Percentiles rank a stretch among this genome's conserved stretches.
phyloP scores from a whole-genome alignment of 2,113 vertebrate species.

The Zeus faber region DNA sequence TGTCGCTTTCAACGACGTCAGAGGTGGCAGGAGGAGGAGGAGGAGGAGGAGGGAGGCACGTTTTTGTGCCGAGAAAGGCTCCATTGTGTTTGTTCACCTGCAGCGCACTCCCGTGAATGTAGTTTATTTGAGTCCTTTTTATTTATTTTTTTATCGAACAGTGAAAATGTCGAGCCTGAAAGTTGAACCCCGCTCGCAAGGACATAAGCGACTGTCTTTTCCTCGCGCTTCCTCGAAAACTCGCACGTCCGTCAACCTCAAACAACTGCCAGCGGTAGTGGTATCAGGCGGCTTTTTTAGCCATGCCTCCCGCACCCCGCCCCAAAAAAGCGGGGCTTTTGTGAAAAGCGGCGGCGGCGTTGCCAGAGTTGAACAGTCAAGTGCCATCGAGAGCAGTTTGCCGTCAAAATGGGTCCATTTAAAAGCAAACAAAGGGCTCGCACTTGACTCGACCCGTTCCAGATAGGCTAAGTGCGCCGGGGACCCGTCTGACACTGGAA shows the following conservation, averaged over 20 bases:
- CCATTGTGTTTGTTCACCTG: too few species aligned
- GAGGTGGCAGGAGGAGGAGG: too few species aligned
- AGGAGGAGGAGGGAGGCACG: too few species aligned
- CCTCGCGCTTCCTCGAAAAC: conserved; percentile 28
- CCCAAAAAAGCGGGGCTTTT: conserved; percentile 46
- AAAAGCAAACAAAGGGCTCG: conserved; percentile 66
- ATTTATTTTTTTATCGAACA: too few species aligned
- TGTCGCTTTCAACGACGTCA: too few species aligned
- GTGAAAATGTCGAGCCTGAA: too few species aligned
- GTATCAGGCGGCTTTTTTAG: conserved; percentile 49
- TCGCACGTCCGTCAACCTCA: conserved; percentile 41
- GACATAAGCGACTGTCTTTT: too few species aligned
- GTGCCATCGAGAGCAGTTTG: conserved; percentile 69
- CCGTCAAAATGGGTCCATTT: conserved; percentile 58
- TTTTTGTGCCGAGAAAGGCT: too few species aligned
- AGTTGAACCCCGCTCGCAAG: too few species aligned
- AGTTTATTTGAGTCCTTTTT: too few species aligned
- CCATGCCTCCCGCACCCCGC: conserved; percentile 40
- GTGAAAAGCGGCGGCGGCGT: conserved; percentile 61
- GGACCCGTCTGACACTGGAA: conserved; percentile 47
- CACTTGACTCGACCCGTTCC: conserved; percentile 57
- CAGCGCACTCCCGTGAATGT: too few species aligned
- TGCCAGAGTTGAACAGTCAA: conserved; percentile 68
- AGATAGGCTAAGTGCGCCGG: conserved; percentile 43
- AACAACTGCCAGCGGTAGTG: conserved; percentile 43